Evolutionary conservation across 2,113 vertebrate species (phyloP).

Genomic region (Ictidomys tridecemlineatus): DNA sequence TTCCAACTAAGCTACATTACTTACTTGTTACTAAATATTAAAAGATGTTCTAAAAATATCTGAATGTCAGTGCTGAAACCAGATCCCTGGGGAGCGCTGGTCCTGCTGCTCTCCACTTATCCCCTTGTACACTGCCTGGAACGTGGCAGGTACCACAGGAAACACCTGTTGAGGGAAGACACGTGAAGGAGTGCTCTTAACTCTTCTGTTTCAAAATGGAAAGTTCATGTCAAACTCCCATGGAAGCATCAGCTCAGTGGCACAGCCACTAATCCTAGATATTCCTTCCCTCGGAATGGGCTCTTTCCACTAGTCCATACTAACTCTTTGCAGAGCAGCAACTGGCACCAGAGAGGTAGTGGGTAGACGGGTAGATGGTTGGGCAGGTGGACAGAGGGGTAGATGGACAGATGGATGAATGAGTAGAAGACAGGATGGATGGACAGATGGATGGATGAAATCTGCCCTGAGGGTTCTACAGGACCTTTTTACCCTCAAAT

Average conservation of each 20-base stretch:
- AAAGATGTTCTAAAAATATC: not conserved
- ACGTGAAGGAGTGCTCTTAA: not conserved
- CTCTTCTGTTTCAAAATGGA: not conserved
- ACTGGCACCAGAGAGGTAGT: not conserved
- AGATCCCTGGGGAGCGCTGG: not conserved
- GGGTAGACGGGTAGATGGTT: too few species aligned
- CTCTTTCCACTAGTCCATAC: not conserved
- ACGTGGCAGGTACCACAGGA: fast-evolving
- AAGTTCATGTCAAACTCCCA: not conserved
- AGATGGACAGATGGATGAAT: not conserved
- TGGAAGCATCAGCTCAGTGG: not conserved
- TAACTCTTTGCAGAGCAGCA: not conserved
- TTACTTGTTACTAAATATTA: not conserved
- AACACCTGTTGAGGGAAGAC: not conserved
- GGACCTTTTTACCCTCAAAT: conserved; percentile 11
- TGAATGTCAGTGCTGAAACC: not conserved
- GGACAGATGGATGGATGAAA: not conserved
- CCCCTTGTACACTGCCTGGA: not conserved
- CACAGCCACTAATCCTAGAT: not conserved
- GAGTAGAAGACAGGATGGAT: not conserved
- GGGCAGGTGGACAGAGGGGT: not conserved
- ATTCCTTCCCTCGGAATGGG: not conserved
- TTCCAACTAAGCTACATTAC: not conserved
- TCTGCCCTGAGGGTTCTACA: not conserved
- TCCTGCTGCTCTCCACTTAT: fast-evolving